Evolutionary conservation across 2,797 vertebrate genomes (phyloP), one percentile per base, ranked within the genome.

Genomic region (Dermochelys coriacea): DNA sequence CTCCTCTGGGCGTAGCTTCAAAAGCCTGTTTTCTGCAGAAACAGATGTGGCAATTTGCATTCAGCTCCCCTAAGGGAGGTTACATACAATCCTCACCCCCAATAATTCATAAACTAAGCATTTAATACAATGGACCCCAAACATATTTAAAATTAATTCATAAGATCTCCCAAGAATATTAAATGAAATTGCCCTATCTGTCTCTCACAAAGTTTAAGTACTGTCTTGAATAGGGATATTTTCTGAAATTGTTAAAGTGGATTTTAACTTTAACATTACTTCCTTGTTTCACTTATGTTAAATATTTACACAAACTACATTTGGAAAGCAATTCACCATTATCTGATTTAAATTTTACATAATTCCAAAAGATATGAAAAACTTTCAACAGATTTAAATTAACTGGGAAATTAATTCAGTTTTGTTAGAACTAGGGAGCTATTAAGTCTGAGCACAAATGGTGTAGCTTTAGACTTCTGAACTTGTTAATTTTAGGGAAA

Each of bases 271-370:
- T 87, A 3, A 27, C n/a, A 52, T 80, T 59, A 49, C 7, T 59
- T 89, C 84, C 27, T 82, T 45, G 25, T 54, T 54, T 85, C n/a
- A 41, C 23, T 94, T 47, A 5, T 77, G 27, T 89, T 96, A 68
- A 93, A 85, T 95, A 84, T 91, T 85, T 93, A 19, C 59, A 64
- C 51, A 77, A 80, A 80, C 8, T 78, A 80, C 34, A 59, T 80
- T 91, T 91, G 37, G 45, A 84, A 93, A 91, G 71, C 86, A 27
- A 51, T 93, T 45, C 18, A 88, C 92, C 89, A 89, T 75, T 94
- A 64, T 86, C 77, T 21, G 90, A 71, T 50, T 88, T 1, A 68
- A 37, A 34, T 61, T 52, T 86, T 49, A 52, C 88, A 52, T 85
- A 7, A 86, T 45, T 84, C 87, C 61, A 81, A 54, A 68, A 84